Evolutionary conservation across 2,888 invertebrate genomes (phyloP).

Genomic region (Eristalis intricaria): DNA sequence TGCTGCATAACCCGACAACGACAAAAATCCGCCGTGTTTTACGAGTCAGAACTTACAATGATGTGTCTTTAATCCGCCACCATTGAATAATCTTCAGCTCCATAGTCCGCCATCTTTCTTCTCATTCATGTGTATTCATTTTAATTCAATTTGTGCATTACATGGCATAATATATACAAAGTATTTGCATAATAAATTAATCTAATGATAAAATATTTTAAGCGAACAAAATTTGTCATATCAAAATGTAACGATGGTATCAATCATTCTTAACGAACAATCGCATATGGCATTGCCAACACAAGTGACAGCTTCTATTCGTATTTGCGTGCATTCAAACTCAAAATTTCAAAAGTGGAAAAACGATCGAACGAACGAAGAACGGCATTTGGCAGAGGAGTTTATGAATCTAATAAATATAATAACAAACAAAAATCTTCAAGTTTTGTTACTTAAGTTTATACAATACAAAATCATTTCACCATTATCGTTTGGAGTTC

Average conservation of each 20-base stretch:
- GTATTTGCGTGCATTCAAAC: conserved; percentile 42
- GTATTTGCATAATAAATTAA: too few species aligned
- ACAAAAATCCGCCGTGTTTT: too few species aligned
- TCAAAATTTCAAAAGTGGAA: conserved; percentile 63
- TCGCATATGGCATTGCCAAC: conserved; percentile 50
- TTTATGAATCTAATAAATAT: conserved; percentile 17
- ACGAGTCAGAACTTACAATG: too few species aligned
- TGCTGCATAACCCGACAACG: too few species aligned
- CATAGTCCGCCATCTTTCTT: too few species aligned
- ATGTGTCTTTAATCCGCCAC: too few species aligned
- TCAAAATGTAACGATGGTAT: conserved; percentile 18
- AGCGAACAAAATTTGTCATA: neutral
- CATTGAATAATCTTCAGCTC: too few species aligned
- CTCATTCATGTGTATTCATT: too few species aligned
- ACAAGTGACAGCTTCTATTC: conserved; percentile 42
- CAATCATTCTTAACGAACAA: conserved; percentile 31
- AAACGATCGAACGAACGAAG: conserved; percentile 69
- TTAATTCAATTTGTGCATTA: too few species aligned
- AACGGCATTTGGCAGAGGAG: conserved; percentile 60
- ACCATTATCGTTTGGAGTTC: neutral
- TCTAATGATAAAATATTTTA: neutral
- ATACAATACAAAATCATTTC: neutral
- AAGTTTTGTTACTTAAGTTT: neutral
- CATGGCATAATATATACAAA: too few species aligned
- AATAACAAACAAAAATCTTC: neutral